Percentiles rank a stretch among this genome's conserved stretches.
Evolutionary conservation across 2,888 invertebrate species (phyloP).

Genomic region (Himalopsyche anomala): DNA sequence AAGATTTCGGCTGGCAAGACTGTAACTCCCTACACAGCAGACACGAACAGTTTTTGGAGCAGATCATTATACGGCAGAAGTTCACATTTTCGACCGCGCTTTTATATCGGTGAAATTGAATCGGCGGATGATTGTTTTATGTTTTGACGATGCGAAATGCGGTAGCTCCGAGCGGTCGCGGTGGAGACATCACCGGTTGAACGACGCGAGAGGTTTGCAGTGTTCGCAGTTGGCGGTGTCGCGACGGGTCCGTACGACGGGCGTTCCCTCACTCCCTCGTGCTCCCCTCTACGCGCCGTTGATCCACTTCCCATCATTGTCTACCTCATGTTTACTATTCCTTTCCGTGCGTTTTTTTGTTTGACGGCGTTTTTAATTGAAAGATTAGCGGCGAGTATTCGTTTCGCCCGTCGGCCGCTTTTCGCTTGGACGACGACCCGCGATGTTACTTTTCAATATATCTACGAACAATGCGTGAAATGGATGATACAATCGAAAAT

Average conservation of each 20-base stretch:
- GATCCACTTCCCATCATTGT: constrained; percentile 70
- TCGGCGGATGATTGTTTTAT: background rate
- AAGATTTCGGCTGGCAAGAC: constrained; percentile 78
- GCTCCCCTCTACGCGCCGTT: constrained; percentile 69
- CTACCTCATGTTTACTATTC: constrained; percentile 68
- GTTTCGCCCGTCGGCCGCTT: constrained; percentile 38
- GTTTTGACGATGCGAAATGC: constrained; percentile 23
- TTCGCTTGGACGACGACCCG: constrained; percentile 53
- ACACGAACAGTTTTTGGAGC: constrained; percentile 85
- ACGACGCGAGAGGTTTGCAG: constrained; percentile 45
- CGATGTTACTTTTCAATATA: constrained; percentile 21
- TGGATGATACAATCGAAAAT: constrained; percentile 30
- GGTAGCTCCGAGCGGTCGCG: background rate
- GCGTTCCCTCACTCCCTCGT: constrained; percentile 70
- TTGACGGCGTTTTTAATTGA: constrained; percentile 66
- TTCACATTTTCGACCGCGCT: constrained; percentile 55
- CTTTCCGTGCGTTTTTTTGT: constrained; percentile 62
- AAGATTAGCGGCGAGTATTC: constrained; percentile 66
- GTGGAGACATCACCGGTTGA: constrained; percentile 41
- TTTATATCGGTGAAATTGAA: constrained; percentile 46
- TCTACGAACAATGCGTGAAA: constrained; percentile 18
- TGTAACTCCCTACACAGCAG: constrained; percentile 85
- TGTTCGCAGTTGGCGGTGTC: constrained; percentile 54
- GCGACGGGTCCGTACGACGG: constrained; percentile 66
- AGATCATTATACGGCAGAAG: constrained; percentile 76